Percentiles rank a stretch among this genome's conserved stretches.
Evolutionary conservation across 2,797 vertebrate genomes (phyloP).

Genomic region (Dicrostonyx torquatus): DNA sequence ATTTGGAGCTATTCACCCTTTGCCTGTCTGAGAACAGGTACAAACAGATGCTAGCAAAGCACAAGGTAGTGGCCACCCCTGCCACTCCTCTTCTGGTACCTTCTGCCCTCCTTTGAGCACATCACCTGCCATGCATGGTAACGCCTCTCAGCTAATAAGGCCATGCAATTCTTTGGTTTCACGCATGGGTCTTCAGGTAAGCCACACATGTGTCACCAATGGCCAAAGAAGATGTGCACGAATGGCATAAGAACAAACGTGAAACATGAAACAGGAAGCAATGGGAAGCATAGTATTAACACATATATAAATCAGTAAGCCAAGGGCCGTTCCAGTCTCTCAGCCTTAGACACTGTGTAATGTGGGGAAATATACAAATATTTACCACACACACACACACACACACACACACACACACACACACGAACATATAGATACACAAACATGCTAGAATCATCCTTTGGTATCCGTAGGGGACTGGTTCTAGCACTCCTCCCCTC

Average conservation of each 20-base stretch:
- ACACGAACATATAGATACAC: not conserved
- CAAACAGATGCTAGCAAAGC: slow-evolving; percentile 19
- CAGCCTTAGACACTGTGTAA: not conserved
- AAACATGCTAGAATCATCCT: not conserved
- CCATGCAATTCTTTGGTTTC: slow-evolving; percentile 48
- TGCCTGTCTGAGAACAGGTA: not conserved
- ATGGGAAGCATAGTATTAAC: not conserved
- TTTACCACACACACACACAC: not conserved
- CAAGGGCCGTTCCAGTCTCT: not conserved
- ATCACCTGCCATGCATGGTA: not conserved
- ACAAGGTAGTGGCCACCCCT: not conserved
- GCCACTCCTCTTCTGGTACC: not conserved
- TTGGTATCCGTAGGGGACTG: not conserved
- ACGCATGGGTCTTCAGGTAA: not conserved
- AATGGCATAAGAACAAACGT: not conserved
- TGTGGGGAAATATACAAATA: not conserved
- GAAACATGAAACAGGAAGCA: not conserved
- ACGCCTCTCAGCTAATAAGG: not conserved
- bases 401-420: not conserved
- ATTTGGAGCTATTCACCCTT: not conserved
- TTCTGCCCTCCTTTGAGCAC: not conserved
- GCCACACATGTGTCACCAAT: not conserved
- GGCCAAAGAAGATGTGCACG: not conserved
- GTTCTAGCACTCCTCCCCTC: not conserved
- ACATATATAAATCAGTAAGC: not conserved